phyloP scores from a whole-genome alignment of 2,888 invertebrate species.

The Pinctada fucata region DNA sequence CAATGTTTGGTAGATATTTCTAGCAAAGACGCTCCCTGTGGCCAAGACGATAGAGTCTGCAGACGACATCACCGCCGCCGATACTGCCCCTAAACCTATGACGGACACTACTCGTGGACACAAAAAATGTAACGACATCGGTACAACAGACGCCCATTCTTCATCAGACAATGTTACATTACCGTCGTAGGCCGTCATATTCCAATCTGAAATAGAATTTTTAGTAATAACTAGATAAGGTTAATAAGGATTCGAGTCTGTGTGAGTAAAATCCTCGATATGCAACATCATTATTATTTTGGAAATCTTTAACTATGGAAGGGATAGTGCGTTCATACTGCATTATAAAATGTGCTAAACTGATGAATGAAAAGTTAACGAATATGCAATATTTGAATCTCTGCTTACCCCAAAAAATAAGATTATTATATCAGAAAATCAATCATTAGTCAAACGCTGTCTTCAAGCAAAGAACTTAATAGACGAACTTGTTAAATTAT shows the following conservation, averaged over 20 bases:
- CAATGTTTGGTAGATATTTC: slow-evolving; percentile 45
- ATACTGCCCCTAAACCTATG: slow-evolving; percentile 50
- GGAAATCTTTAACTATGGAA: too few relatives aligned
- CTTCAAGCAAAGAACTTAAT: too few relatives aligned
- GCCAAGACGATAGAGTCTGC: slow-evolving; percentile 51
- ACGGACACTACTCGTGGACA: slow-evolving; percentile 49
- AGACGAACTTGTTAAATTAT: too few relatives aligned
- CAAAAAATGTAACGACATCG: slow-evolving; percentile 49
- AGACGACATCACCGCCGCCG: slow-evolving; percentile 56
- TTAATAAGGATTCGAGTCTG: neutral
- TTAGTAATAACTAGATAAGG: neutral
- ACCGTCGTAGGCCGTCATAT: slow-evolving; percentile 42
- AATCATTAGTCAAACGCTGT: too few relatives aligned
- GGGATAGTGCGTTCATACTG: too few relatives aligned
- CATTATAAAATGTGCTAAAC: too few relatives aligned
- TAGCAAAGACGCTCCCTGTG: slow-evolving; percentile 43
- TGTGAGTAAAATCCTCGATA: neutral
- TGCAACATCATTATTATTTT: neutral
- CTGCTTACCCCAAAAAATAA: too few relatives aligned
- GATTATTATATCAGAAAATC: too few relatives aligned
- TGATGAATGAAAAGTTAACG: too few relatives aligned
- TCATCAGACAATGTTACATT: slow-evolving; percentile 27
- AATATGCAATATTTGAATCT: too few relatives aligned
- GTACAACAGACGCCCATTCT: slow-evolving; percentile 39
- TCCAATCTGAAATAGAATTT: slow-evolving; percentile 47